Evolutionary conservation across 2,113 vertebrate genomes (phyloP).

Genomic region (Myxocyprinus asiaticus): DNA sequence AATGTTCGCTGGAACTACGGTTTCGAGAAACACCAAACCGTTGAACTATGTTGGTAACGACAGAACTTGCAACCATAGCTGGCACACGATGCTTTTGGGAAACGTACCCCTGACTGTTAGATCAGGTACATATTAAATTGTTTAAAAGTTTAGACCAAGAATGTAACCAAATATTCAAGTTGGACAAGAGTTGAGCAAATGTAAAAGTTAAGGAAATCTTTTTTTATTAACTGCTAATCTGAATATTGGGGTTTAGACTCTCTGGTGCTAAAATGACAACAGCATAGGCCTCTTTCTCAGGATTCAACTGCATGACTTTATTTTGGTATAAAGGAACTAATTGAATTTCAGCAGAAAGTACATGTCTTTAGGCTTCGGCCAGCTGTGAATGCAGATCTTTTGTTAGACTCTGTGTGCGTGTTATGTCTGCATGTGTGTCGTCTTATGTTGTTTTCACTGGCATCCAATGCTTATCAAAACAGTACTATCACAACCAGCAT

Average conservation of each 20-base stretch:
- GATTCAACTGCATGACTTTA: conserved; percentile 16
- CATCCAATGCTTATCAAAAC: neutral
- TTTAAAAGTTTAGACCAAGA: no score
- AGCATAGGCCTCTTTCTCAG: conserved; percentile 14
- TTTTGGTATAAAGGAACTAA: conserved; percentile 34
- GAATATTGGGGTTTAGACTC: neutral
- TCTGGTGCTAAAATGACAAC: neutral
- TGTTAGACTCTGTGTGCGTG: conserved; percentile 5
- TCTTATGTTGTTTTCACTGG: neutral
- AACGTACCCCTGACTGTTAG: no score
- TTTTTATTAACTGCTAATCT: no score
- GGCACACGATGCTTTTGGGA: no score
- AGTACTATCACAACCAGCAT: neutral
- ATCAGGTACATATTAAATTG: no score
- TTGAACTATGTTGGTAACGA: no score
- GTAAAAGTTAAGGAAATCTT: no score
- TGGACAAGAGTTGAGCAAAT: no score
- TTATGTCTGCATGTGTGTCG: conserved; percentile 11
- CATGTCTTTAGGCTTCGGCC: conserved; percentile 20
- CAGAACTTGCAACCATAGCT: no score
- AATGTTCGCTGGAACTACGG: no score
- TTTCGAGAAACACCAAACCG: no score
- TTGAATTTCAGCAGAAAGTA: conserved; percentile 38
- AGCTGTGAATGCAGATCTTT: conserved; percentile 37
- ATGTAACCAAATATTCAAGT: no score